These are phyloP conservation scores for Misgurnus anguillicaudatus DNA, from an alignment of 2,113 vertebrate genomes.

Conservation along the genomic window DNA sequence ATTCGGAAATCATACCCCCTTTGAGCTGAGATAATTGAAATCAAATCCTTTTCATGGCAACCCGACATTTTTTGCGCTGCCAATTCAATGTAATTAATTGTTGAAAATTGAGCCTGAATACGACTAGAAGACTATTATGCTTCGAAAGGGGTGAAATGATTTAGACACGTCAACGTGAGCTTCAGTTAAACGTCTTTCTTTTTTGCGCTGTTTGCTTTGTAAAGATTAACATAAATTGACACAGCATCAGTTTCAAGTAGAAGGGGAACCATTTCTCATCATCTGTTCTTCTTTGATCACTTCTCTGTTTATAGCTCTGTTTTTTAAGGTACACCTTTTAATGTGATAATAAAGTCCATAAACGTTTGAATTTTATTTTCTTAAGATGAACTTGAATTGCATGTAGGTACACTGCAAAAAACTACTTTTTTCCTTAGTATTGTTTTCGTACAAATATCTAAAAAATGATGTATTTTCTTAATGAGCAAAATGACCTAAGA, in stretches of 20 bases:
- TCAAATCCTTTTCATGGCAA: conserved; percentile 92
- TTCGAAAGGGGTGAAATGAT: conserved; percentile 92
- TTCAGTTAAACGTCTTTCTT: conserved; percentile 99
- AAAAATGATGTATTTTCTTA: no score
- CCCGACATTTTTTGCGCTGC: conserved; percentile 85
- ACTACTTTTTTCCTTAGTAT: no score
- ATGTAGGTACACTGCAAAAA: no score
- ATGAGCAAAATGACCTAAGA: no score
- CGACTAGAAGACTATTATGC: conserved; percentile 89
- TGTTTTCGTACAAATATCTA: no score
- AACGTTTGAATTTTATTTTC: no score
- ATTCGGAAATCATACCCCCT: conserved; percentile 93
- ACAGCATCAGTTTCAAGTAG: conserved; percentile 61
- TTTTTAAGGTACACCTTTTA: background rate
- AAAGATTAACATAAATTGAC: conserved; percentile 99
- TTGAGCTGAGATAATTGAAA: conserved; percentile 93
- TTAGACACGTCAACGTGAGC: conserved; percentile 86
- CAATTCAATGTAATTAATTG: conserved; percentile 90
- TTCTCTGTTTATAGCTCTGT: background rate
- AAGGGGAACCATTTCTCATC: background rate
- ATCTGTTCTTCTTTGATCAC: background rate
- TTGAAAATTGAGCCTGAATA: conserved; percentile 92
- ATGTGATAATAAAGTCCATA: background rate
- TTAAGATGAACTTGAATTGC: no score
- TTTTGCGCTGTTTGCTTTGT: conserved; percentile 99